Base-by-base conservation (phyloP, 2,113 vertebrate genomes). In the Tetrao urogallus region DNA sequence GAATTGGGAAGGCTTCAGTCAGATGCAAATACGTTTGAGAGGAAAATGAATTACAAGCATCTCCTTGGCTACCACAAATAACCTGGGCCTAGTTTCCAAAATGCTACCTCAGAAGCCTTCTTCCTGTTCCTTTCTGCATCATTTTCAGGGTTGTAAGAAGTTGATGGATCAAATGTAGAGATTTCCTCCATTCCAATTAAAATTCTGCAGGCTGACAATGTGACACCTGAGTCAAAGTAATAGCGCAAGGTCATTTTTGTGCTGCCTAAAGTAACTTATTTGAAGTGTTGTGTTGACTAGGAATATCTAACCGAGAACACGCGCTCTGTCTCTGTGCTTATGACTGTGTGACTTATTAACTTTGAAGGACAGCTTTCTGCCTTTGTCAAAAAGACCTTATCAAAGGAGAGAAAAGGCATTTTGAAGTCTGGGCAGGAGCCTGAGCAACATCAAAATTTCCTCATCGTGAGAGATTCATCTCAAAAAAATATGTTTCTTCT, bases 161-260 rank as follows among this genome's bases (percentile, higher is more conserved):
- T 38, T 0, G 4, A 76, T 92, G 85, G 91, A 82, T 93, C 22
- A 38, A 92, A 94, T 81, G 84, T 14, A 92, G 40, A 73, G 79
- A 56, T 78, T 96, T 97, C 92, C 90, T 93, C 74, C 54, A 58
- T 66, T 88, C 89, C 94, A 97, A 98, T 97, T 97, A 96, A 89
- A 97, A 97, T 97, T 97, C 93, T 96, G 60, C 74, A 89, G 87
- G 54, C 36, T 90, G 83, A 95, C 80, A 95, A 92, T 66, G 92
- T 93, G 95, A 97, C 95, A 91, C 91, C 92, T 18, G 67, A 93
- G 85, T 84, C 40, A 85, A 88, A 94, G 32, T 45, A 95, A 84
- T 94, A 97, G 96, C 87, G 86, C 95, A 97, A 97, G 97, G 96
- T 97, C 94, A 96, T 95, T 85, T 95, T 88, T 75, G 67, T 66